A percentile compares a stretch with the other conserved stretches of the same genome.
Evolutionary conservation across 2,888 invertebrate genomes (phyloP).

Genomic region (Fissipunctia ypsillon): DNA sequence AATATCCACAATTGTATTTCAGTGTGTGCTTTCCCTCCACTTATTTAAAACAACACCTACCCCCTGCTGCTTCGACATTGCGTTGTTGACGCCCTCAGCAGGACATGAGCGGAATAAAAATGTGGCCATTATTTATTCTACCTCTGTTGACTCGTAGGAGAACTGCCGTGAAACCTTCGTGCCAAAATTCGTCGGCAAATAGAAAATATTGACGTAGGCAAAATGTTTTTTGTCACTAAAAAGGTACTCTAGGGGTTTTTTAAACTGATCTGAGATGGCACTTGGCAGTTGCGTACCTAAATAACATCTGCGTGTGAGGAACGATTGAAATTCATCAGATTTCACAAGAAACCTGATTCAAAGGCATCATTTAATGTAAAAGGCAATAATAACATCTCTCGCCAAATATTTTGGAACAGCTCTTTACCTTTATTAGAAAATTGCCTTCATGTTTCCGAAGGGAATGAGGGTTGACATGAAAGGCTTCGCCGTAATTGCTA

Average conservation of each 20-base stretch:
- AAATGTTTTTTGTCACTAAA: slow-evolving; percentile 64
- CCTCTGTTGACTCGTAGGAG: slow-evolving; percentile 75
- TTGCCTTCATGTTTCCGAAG: slow-evolving; percentile 76
- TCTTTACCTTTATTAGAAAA: slow-evolving; percentile 78
- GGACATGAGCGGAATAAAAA: slow-evolving; percentile 80
- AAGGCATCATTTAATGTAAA: slow-evolving; percentile 30
- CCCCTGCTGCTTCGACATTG: slow-evolving; percentile 57
- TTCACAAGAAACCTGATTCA: slow-evolving; percentile 18
- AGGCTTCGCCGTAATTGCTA: slow-evolving; percentile 78
- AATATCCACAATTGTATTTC: slow-evolving; percentile 48
- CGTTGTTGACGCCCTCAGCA: slow-evolving; percentile 71
- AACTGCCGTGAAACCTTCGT: slow-evolving; percentile 69
- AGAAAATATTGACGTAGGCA: slow-evolving; percentile 76
- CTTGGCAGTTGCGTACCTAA: slow-evolving; percentile 27
- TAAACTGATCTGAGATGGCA: slow-evolving; percentile 8
- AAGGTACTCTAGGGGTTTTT: slow-evolving; percentile 42
- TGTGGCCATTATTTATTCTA: slow-evolving; percentile 77
- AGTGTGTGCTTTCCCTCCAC: slow-evolving; percentile 49
- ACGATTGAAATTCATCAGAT: slow-evolving; percentile 9
- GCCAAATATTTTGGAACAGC: slow-evolving; percentile 70
- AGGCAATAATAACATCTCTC: slow-evolving; percentile 61
- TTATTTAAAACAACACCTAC: slow-evolving; percentile 59
- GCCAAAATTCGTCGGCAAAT: slow-evolving; percentile 73
- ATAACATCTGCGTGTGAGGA: slow-evolving; percentile 4
- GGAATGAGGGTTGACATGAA: slow-evolving; percentile 79